A percentile compares a stretch with the other conserved stretches of the same genome.
Conservation (phyloP, 2,113 vertebrate genomes). For the Coreoperca whiteheadi region DNA sequence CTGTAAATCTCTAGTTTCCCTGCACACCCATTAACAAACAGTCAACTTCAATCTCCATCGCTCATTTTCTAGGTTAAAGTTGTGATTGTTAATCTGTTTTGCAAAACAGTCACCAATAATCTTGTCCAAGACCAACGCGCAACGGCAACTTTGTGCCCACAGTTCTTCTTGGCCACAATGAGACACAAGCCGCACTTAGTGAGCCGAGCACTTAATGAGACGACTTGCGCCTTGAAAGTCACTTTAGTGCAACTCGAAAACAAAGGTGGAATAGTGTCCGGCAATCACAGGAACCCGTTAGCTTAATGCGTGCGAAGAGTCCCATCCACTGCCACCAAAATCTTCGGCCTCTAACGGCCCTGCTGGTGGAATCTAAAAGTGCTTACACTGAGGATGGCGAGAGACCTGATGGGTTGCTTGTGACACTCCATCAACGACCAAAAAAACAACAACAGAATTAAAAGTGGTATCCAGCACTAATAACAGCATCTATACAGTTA, state of each 20-base stretch:
- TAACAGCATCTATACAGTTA: conserved; percentile 39
- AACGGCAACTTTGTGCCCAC: conserved; percentile 23
- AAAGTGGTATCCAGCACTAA: conserved; percentile 69
- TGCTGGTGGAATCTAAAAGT: conserved; percentile 59
- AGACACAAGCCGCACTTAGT: background rate
- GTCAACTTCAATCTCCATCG: conserved; percentile 26
- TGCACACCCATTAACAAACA: conserved; percentile 14
- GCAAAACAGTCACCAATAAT: background rate
- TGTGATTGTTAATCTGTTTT: background rate
- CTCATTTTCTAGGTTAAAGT: background rate
- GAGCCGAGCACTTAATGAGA: background rate
- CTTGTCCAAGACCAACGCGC: background rate
- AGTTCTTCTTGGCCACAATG: conserved; percentile 8
- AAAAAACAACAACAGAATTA: conserved; percentile 33
- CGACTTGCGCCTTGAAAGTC: conserved; percentile 10
- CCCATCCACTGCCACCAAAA: conserved; percentile 19
- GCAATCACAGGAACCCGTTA: conserved; percentile 11
- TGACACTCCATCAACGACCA: conserved; percentile 31
- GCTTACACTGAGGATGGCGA: conserved; percentile 49
- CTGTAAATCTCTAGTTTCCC: conserved; percentile 17
- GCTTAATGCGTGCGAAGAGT: conserved; percentile 16
- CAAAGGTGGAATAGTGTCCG: conserved; percentile 40
- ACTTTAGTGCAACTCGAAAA: conserved; percentile 68
- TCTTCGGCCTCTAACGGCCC: conserved; percentile 27
- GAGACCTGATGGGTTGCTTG: conserved; percentile 37